Conservation (phyloP, 1,140 invertebrate genomes). For the Drosophila busckii region DNA sequence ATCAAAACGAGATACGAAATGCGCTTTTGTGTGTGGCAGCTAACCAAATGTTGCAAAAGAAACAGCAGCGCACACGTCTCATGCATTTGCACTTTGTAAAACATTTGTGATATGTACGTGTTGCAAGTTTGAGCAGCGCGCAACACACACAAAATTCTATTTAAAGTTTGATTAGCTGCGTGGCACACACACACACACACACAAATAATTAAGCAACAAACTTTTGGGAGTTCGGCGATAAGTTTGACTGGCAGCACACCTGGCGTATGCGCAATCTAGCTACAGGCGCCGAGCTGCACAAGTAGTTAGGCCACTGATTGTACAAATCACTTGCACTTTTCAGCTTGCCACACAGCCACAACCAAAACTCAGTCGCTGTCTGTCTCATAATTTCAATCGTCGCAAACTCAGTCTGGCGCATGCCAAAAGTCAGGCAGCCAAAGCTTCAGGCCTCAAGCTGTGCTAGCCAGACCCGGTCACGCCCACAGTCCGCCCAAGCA, state of each 20-base stretch:
- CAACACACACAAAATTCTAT: slow-evolving; percentile 69
- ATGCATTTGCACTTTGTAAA: slow-evolving; percentile 75
- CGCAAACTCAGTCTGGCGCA: slow-evolving; percentile 7
- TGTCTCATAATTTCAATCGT: slow-evolving; percentile 33
- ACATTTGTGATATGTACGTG: slow-evolving; percentile 73
- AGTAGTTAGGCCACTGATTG: slow-evolving; percentile 13
- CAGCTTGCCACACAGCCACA: not conserved
- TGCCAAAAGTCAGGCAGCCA: slow-evolving; percentile 43
- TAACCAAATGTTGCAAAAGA: slow-evolving; percentile 9
- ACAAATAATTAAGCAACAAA: slow-evolving; percentile 64
- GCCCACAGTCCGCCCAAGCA: slow-evolving; percentile 22
- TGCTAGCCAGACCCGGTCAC: slow-evolving; percentile 34
- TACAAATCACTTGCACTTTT: slow-evolving; percentile 38
- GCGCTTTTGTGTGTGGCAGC: slow-evolving; percentile 57
- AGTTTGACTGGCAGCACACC: slow-evolving; percentile 52
- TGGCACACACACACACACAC: slow-evolving; percentile 34
- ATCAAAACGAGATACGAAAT: slow-evolving; percentile 50
- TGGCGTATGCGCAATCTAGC: slow-evolving; percentile 53
- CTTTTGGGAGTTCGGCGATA: slow-evolving; percentile 42
- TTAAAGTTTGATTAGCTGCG: slow-evolving; percentile 72
- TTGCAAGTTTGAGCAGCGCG: no score
- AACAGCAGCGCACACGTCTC: slow-evolving; percentile 51
- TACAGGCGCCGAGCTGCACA: not conserved
- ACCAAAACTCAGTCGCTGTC: slow-evolving; percentile 1
- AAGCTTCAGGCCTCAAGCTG: slow-evolving; percentile 33